A percentile compares a stretch with the other conserved stretches of the same genome.
These are phyloP conservation scores for Zosterops lateralis DNA, from an alignment of 2,113 vertebrate genomes.

Conservation along the genomic window DNA sequence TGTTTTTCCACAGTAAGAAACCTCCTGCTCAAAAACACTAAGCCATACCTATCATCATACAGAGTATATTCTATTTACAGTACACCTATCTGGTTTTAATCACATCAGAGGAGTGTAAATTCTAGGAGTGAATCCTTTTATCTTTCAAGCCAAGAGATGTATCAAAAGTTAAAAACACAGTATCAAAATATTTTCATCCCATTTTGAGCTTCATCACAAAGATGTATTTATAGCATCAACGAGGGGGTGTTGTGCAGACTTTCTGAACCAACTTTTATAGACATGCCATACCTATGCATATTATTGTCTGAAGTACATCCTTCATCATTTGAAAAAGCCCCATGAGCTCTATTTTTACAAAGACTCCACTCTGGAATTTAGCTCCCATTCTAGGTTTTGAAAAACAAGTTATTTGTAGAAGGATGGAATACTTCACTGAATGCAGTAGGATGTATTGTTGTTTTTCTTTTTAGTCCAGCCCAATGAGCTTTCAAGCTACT, in stretches of 20 bases:
- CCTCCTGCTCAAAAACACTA: constrained; percentile 58
- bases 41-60: constrained; percentile 51
- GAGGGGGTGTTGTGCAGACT: constrained; percentile 15
- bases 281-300: not conserved
- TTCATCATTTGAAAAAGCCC: not conserved
- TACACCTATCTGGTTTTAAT: constrained; percentile 59
- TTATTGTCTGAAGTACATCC: not conserved
- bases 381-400: not conserved
- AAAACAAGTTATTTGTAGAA: not conserved
- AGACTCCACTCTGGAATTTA: not conserved
- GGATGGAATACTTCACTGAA: not conserved
- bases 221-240: constrained; percentile 25
- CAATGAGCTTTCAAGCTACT: not conserved
- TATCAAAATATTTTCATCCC: constrained; percentile 61
- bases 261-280: not conserved
- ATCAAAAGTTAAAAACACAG: constrained; percentile 60
- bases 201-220: constrained; percentile 56
- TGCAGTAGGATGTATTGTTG: fast-evolving
- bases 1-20: constrained; percentile 68
- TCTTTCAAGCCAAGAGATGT: constrained; percentile 66
- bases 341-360: not conserved
- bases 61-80: constrained; percentile 63
- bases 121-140: constrained; percentile 52
- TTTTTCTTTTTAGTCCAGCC: not conserved
- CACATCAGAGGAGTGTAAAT: constrained; percentile 60